These are phyloP conservation scores for Druceiella hillmani DNA, from an alignment of 2,888 invertebrate genomes.

Conservation along the genomic window DNA sequence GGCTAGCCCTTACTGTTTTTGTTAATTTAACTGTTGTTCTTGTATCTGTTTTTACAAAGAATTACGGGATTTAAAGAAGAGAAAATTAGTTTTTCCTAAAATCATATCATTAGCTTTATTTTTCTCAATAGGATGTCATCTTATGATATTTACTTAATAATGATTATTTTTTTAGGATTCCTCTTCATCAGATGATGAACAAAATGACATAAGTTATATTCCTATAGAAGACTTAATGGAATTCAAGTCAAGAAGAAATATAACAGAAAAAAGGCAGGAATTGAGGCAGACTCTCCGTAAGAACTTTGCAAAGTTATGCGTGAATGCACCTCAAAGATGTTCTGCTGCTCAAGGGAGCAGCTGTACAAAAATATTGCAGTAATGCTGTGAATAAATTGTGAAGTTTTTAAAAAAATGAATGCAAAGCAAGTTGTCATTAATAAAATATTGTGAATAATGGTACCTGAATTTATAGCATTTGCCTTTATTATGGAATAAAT, in stretches of 20 bases:
- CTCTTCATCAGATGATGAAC: conserved; percentile 70
- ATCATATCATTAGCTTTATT: conserved; percentile 9
- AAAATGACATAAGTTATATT: conserved; percentile 75
- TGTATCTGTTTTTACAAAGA: too few species aligned
- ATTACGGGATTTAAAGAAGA: too few species aligned
- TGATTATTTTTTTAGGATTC: conserved; percentile 55
- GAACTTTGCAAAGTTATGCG: conserved; percentile 77
- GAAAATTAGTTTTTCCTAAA: too few species aligned
- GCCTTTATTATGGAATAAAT: too few species aligned
- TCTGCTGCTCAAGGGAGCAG: too few species aligned
- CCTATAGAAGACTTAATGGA: conserved; percentile 84
- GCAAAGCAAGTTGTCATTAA: too few species aligned
- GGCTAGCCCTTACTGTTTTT: too few species aligned
- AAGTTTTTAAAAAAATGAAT: too few species aligned
- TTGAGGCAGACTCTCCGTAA: conserved; percentile 75
- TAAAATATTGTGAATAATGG: background rate
- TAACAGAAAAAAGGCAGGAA: conserved; percentile 75
- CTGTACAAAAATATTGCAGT: too few species aligned
- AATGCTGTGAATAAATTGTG: too few species aligned
- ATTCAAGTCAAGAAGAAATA: conserved; percentile 76
- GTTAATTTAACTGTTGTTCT: too few species aligned
- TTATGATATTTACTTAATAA: background rate
- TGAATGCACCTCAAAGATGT: conserved; percentile 38
- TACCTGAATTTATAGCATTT: too few species aligned
- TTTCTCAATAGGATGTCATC: background rate